These are phyloP conservation scores for Stenodera caucasica DNA, from an alignment of 2,888 invertebrate genomes.

Conservation along the genomic window DNA sequence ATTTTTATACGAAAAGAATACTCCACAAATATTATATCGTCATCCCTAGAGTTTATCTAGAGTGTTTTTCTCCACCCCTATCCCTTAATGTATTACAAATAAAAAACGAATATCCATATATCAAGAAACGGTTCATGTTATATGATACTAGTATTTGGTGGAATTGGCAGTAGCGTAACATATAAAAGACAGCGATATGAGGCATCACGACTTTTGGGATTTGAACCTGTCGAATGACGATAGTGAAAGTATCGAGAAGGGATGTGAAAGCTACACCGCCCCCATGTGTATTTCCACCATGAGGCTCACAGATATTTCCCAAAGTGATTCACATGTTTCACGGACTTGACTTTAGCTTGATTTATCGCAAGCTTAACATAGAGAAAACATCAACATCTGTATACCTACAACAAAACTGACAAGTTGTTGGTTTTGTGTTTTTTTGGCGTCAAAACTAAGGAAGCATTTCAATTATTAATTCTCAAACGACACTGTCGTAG, in stretches of 20 bases:
- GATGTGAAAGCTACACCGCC: slow-evolving; percentile 11
- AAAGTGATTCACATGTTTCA: slow-evolving; percentile 2
- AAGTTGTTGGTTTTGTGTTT: background rate
- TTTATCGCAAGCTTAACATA: slow-evolving; percentile 7
- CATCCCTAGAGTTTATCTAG: slow-evolving; percentile 46
- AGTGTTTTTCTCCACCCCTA: slow-evolving; percentile 51
- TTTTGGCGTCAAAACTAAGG: background rate
- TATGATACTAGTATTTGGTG: slow-evolving; percentile 48
- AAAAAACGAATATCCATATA: slow-evolving; percentile 46
- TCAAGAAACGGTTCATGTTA: slow-evolving; percentile 44
- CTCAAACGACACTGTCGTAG: too few relatives aligned
- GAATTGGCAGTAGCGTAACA: slow-evolving; percentile 50
- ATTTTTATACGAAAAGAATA: slow-evolving; percentile 43
- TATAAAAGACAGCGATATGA: slow-evolving; percentile 51
- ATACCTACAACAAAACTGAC: too few relatives aligned
- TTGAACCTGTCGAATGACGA: slow-evolving; percentile 45
- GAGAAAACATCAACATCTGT: slow-evolving; percentile 2
- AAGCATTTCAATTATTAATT: background rate
- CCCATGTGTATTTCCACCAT: background rate
- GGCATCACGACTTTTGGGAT: slow-evolving; percentile 50
- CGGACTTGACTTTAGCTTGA: slow-evolving; percentile 7
- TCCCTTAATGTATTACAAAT: slow-evolving; percentile 31
- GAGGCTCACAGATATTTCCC: slow-evolving; percentile 5
- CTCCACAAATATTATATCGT: slow-evolving; percentile 44
- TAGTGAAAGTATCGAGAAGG: slow-evolving; percentile 6